Evolutionary conservation across 2,797 vertebrate genomes (phyloP).

Genomic region (Calcarius lapponicus): DNA sequence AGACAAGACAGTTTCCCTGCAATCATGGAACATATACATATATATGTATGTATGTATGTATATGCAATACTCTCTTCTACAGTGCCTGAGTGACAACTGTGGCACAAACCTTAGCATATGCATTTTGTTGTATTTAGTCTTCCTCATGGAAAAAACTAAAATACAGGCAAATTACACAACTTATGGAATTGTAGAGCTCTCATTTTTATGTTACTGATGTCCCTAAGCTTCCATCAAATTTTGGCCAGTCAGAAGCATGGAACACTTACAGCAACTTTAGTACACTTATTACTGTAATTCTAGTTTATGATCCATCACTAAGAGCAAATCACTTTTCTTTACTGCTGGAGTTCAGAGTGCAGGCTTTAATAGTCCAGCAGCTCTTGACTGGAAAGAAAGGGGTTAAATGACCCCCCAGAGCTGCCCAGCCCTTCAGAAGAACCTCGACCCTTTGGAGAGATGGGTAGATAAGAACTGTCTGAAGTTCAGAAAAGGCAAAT

Average conservation of each 20-base stretch:
- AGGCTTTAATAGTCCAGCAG: background rate
- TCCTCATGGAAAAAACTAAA: background rate
- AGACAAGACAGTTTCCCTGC: background rate
- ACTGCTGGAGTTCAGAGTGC: background rate
- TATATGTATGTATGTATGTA: no score
- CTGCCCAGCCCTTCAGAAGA: background rate
- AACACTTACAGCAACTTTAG: background rate
- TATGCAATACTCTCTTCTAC: background rate
- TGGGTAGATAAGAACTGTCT: background rate
- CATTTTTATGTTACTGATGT: background rate
- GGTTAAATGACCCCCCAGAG: background rate
- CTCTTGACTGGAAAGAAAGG: background rate
- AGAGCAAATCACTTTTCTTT: background rate
- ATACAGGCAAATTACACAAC: background rate
- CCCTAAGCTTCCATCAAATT: background rate
- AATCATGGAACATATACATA: background rate
- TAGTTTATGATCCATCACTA: background rate
- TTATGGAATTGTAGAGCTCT: background rate
- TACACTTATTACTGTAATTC: background rate
- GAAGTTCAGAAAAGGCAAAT: background rate
- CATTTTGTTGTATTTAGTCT: background rate
- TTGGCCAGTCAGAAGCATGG: background rate
- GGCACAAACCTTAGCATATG: background rate
- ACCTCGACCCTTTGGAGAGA: rapidly evolving
- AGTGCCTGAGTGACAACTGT: background rate